Base-by-base conservation (phyloP, 1,140 invertebrate genomes). In the Drosophila sp. region DNA sequence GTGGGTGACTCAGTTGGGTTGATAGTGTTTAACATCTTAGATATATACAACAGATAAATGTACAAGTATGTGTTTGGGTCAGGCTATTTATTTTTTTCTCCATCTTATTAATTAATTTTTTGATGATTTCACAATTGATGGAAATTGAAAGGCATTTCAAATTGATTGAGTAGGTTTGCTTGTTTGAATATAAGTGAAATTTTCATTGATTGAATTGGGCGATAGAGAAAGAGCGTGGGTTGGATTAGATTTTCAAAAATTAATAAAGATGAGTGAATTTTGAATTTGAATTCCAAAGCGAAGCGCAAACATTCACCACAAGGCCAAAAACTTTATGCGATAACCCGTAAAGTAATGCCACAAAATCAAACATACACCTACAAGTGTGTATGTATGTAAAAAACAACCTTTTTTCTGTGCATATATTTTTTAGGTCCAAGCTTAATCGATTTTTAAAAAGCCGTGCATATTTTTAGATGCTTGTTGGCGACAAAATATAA, bases 81-180 rank as follows among this genome's bases (percentile, higher is more conserved):
- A 57, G 47, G 55, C 35, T 38, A 1, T 38, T 5, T 33, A 7
- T 74, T 75, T 41, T 65, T 75, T 62, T 75, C 50, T 68, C 8
- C 25, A 50, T 50, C 23, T 50, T n/a, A 50, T 50, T 50, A 50
- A 50, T 50, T 50, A 50, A 50, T 63, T 70, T 66, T 33, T 60
- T 68, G 66, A 47, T 32, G 58, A 86, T 86, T 86, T 86, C 82
- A 76, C 82, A 86, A 86, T 86, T 66, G 64, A 54, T 79, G 79
- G 69, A 86, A 86, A 87, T 78, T 70, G 57, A 67, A 71, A 50
- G 44, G 75, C 32, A 58, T 60, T 72, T 67, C 27, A 64, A 85
- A 81, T 68, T 57, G 73, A 67, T 76, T 78, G 61, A 47, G 25
- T 63, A 29, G 44, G 61, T 54, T 25, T 23, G 35, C 35, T 47